These are phyloP conservation scores for Sardinella longiceps DNA, from an alignment of 2,797 vertebrate genomes.

Conservation along the genomic window DNA sequence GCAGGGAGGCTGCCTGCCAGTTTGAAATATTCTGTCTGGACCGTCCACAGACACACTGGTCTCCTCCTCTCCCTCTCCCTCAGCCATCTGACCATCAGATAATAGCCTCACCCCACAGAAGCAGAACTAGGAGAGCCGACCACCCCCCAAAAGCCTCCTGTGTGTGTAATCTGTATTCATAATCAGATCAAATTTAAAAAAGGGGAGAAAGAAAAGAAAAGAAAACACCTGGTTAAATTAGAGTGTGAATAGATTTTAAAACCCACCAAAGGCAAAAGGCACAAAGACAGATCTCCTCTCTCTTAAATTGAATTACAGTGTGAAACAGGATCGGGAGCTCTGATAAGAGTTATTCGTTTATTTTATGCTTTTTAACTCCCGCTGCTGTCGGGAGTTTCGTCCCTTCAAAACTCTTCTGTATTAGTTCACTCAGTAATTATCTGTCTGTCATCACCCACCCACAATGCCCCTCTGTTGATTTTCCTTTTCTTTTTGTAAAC, in stretches of 20 bases:
- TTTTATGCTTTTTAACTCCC: neutral
- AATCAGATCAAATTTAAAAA: too few species aligned
- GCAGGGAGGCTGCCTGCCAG: neutral
- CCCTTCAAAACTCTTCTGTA: neutral
- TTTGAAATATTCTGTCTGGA: neutral
- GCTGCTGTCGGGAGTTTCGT: neutral
- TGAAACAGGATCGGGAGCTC: conserved; percentile 20
- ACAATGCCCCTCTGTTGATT: conserved; percentile 1
- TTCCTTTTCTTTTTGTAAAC: neutral
- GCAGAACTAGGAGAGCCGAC: neutral
- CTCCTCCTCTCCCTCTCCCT: neutral
- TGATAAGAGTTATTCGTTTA: conserved; percentile 42
- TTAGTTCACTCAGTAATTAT: neutral
- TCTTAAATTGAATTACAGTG: conserved; percentile 44
- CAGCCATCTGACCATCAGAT: neutral
- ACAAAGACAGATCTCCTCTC: conserved; percentile 47
- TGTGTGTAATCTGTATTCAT: neutral
- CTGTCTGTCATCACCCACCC: neutral
- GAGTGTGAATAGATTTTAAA: conserved; percentile 40
- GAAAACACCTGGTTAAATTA: conserved; percentile 50
- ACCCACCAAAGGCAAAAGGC: conserved; percentile 40
- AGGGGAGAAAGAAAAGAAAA: conserved; percentile 35
- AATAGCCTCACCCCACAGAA: neutral
- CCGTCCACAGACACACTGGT: neutral
- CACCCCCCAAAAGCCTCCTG: neutral